These are phyloP conservation scores for Trichechus manatus DNA, from an alignment of 2,113 vertebrate genomes.

Conservation along the genomic window DNA sequence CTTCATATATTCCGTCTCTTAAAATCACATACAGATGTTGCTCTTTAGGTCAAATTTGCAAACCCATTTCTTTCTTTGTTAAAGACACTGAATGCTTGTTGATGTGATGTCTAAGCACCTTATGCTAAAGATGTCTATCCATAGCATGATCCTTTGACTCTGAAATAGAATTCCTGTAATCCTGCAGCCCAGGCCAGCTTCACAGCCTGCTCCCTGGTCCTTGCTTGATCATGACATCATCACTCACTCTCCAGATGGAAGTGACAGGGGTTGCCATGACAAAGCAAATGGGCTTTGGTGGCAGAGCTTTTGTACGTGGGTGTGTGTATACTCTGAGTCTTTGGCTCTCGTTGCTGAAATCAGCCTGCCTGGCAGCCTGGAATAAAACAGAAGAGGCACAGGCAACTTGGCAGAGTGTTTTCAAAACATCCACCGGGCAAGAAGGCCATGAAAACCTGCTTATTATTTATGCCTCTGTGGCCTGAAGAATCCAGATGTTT, in stretches of 20 bases:
- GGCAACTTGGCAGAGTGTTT: neutral
- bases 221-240: conserved; percentile 62
- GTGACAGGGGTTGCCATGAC: conserved; percentile 74
- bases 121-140: neutral
- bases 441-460: neutral
- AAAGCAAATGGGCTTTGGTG: conserved; percentile 64
- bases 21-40: neutral
- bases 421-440: neutral
- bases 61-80: neutral
- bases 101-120: neutral
- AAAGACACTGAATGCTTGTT: neutral
- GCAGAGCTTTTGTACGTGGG: conserved; percentile 17
- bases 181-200: neutral
- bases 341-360: neutral
- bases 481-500: conserved; percentile 14
- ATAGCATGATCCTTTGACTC: neutral
- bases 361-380: neutral
- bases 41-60: neutral
- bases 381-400: neutral
- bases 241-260: conserved; percentile 73
- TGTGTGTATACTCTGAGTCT: neutral
- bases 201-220: neutral
- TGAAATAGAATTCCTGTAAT: neutral
- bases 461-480: neutral
- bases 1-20: neutral